phyloP scores from a whole-genome alignment of 2,888 invertebrate species.

The Cheilosia scutellata region DNA sequence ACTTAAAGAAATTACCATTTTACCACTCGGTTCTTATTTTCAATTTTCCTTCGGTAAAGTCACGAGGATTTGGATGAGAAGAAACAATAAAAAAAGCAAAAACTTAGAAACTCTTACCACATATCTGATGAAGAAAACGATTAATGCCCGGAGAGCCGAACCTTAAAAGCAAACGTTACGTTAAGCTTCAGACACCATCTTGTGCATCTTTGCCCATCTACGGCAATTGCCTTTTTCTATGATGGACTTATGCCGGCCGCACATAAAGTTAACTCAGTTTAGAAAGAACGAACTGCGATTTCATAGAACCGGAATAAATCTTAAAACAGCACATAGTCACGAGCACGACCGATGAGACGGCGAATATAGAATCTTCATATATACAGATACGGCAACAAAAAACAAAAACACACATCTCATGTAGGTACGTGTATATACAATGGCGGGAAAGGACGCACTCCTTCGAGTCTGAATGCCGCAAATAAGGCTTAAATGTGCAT shows the following conservation, averaged over 20 bases:
- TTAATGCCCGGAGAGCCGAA: conserved; percentile 16
- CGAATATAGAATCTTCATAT: conserved; percentile 21
- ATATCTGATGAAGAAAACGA: conserved; percentile 22
- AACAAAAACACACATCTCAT: background rate
- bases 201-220: conserved; percentile 37
- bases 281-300: conserved; percentile 38
- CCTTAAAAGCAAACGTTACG: conserved; percentile 32
- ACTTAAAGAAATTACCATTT: conserved; percentile 36
- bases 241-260: conserved; percentile 23
- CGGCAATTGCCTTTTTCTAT: background rate
- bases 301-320: conserved; percentile 55
- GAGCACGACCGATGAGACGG: background rate
- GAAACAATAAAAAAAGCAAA: conserved; percentile 39
- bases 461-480: conserved; percentile 52
- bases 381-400: conserved; percentile 3
- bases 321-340: conserved; percentile 49
- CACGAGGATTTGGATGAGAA: background rate
- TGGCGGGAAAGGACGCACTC: conserved; percentile 65
- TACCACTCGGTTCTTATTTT: conserved; percentile 16
- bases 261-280: conserved; percentile 48
- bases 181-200: conserved; percentile 2
- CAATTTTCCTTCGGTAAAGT: conserved; percentile 18
- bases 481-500: conserved; percentile 75
- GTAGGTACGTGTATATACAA: background rate
- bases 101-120: conserved; percentile 18